Percentiles rank a stretch among this genome's conserved stretches.
phyloP scores from a whole-genome alignment of 30 jellyfish, hydroid and myxozoan species.

The Cassiopea xamachana region DNA sequence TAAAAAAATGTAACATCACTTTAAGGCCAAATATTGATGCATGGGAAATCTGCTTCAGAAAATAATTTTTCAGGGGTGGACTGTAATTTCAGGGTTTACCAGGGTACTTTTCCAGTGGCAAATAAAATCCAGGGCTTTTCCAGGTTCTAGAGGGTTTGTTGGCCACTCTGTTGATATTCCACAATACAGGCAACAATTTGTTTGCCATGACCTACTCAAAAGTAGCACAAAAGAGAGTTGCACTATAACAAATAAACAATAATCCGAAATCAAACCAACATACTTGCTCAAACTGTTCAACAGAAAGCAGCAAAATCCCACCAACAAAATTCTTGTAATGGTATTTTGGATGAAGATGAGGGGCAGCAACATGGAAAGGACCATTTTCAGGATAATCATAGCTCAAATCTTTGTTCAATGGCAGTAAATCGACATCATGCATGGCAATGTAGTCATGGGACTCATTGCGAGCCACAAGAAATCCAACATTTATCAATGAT shows the following conservation, averaged over 20 bases:
- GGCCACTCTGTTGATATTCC: no score
- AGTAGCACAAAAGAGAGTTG: no score
- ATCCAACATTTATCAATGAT: constrained; percentile 92
- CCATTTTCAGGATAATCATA: constrained; percentile 97
- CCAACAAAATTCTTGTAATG: constrained; percentile 98
- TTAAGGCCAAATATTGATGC: no score
- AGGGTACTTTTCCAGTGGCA: no score
- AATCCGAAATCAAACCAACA: neutral
- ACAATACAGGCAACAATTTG: no score
- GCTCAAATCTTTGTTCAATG: constrained; percentile 85
- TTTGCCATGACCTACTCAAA: no score
- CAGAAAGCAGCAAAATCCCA: constrained; percentile 91
- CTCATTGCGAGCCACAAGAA: constrained; percentile 88
- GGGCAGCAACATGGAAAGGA: constrained; percentile 99
- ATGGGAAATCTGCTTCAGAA: no score
- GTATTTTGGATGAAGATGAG: constrained; percentile 96
- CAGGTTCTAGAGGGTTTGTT: no score
- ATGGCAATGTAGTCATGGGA: constrained; percentile 97
- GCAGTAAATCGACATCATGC: constrained; percentile 99
- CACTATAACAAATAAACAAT: neutral
- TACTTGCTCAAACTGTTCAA: constrained; percentile 94
- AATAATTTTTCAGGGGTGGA: no score
- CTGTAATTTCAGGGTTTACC: no score
- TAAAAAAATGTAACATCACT: no score
- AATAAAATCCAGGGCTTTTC: no score